Base-by-base conservation (phyloP, 1,140 invertebrate genomes). In the Galleria mellonella region DNA sequence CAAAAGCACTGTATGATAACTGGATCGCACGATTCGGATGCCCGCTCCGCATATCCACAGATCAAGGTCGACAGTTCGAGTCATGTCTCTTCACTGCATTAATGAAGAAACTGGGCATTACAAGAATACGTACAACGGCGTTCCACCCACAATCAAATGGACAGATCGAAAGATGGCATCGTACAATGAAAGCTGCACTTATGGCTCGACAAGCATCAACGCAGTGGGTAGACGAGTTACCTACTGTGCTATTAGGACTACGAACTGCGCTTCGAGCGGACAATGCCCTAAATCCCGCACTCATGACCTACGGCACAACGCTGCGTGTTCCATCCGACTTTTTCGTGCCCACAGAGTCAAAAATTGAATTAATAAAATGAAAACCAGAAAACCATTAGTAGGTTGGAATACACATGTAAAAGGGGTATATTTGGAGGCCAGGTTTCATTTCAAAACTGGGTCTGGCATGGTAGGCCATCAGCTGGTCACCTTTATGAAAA, bases 151-250 rank as follows among this genome's bases (percentile, higher is more conserved):
- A 39, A 32, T n/a, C 28, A 7, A 47, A 47, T 17, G 77, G 75
- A 7, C 55, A 55, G 27, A 46, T 79, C 0, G 79, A 86, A 42
- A 30, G 70, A 29, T 71, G 57, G 33, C 85, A 89, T 57, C 46
- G 78, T 1, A 41, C 62, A 31, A 46, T 88, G 8, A 87, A 88
- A 49, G 32, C 63, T 11, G 52, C 84, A 1, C 35, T 86, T 8
- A 67, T 14, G 12, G 52, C 51, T 9, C 43, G 47, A 8, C n/a
- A 49, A 28, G 10, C 9, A n/a, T 38, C 30, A 7, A 32, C 30
- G 0, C 28, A 36, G 0, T 86, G 82, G 77, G 35, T 51, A 0
- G 38, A 65, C 8, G 47, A 44, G 11, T 53, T 85, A 32, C 74
- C 77, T 4, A 55, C 61, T 11, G 65, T 82, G 6, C 32, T 85